A percentile compares a stretch with the other conserved stretches of the same genome.
phyloP scores from a whole-genome alignment of 2,113 vertebrate genomes.

The Odocoileus hemionus region DNA sequence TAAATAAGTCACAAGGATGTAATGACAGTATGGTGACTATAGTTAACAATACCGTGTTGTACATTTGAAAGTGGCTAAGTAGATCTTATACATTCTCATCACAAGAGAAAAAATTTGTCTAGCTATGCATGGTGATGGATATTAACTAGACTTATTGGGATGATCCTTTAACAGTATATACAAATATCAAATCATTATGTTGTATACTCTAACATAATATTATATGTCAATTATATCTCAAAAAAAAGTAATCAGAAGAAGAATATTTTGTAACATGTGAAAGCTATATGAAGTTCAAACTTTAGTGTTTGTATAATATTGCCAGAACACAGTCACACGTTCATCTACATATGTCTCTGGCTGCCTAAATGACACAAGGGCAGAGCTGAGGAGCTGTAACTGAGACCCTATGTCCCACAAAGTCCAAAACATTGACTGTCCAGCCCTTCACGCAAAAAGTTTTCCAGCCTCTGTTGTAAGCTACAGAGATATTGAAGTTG shows the following conservation, averaged over 20 bases:
- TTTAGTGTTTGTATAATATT: neutral
- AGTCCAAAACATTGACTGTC: neutral
- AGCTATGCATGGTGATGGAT: neutral
- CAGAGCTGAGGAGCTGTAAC: neutral
- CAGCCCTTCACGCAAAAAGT: neutral
- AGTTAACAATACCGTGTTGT: neutral
- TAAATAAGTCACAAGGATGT: neutral
- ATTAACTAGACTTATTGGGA: neutral
- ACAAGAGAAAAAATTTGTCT: neutral
- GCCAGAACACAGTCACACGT: neutral
- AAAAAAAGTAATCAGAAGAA: neutral
- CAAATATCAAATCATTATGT: neutral
- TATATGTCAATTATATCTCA: neutral
- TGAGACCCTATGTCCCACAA: neutral
- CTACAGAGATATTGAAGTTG: neutral
- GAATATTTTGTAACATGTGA: neutral
- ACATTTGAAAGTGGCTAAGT: neutral
- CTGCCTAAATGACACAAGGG: neutral
- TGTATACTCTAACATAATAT: neutral
- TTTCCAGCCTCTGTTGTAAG: neutral
- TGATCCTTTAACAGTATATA: neutral
- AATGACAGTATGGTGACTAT: neutral
- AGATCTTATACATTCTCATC: neutral
- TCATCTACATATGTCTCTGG: neutral
- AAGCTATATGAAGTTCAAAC: neutral